Base-by-base conservation (phyloP, 2,797 vertebrate genomes). In the Acanthiza pusilla region DNA sequence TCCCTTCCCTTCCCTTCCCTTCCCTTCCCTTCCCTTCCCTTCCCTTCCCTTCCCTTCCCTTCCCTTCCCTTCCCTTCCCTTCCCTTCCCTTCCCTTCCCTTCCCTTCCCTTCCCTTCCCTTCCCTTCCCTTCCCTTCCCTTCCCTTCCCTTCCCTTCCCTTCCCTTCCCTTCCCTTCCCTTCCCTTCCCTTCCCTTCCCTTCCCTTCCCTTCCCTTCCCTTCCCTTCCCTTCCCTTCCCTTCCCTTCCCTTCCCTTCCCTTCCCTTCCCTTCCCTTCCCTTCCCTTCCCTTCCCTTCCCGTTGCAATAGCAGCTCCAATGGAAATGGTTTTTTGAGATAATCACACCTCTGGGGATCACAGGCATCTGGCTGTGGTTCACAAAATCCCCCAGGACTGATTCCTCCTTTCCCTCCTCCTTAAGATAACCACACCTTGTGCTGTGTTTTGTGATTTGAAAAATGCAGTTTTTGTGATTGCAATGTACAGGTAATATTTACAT, bases 261-360 rank as follows among this genome's bases (percentile, higher is more conserved):
- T n/a, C n/a, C n/a, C n/a, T n/a, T n/a, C n/a, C n/a, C n/a, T n/a
- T n/a, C n/a, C n/a, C n/a, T n/a, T n/a, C n/a, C n/a, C n/a, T n/a
- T n/a, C n/a, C n/a, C n/a, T n/a, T n/a, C n/a, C n/a, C n/a, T n/a
- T n/a, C n/a, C n/a, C 19, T 51, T 67, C 5, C 30, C 73, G 53
- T 94, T 94, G 79, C 91, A 91, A 61, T 88, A n/a, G n/a, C n/a
- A 88, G 94, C 76, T 88, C 89, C 94, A 94, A 57, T 85, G 85
- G 78, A 96, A 95, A 61, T 63, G 71, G 73, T 85, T 96, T 75
- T 90, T 84, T 67, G 94, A 95, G 94, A 96, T 97, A 97, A 97
- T 97, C 93, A 94, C 94, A 83, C 94, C 97, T 97, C 96, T 94
- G 77, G 95, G 97, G 82, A 96, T 97, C 96, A 72, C 70, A 94